phyloP scores from a whole-genome alignment of 2,797 vertebrate genomes.

The Champsocephalus gunnari region DNA sequence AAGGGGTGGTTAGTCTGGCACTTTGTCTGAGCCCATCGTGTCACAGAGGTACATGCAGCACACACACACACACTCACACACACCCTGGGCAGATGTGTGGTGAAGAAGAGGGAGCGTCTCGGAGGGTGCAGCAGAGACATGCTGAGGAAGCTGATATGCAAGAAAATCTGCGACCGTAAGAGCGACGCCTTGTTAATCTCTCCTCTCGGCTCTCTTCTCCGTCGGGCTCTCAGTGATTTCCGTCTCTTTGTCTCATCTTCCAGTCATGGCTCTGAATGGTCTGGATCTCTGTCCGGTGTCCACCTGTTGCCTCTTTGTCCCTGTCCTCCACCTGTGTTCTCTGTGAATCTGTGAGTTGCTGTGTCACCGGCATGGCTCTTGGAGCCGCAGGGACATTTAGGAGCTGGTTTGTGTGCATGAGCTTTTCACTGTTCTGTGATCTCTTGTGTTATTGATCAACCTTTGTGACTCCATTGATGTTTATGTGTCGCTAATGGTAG shows the following conservation, averaged over 20 bases:
- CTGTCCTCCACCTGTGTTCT: background rate
- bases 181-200: conserved; percentile 30
- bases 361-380: conserved; percentile 27
- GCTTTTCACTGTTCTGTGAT: background rate
- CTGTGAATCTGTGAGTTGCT: conserved; percentile 17
- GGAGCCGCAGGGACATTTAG: background rate
- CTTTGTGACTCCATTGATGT: background rate
- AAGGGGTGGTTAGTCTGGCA: conserved; percentile 48
- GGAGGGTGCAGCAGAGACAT: conserved; percentile 81
- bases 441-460: background rate
- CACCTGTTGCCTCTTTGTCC: conserved; percentile 45
- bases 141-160: conserved; percentile 89
- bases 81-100: conserved; percentile 34
- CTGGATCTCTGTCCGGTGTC: background rate
- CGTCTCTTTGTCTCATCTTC: background rate
- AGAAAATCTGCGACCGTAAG: conserved; percentile 88
- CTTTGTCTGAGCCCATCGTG: conserved; percentile 33
- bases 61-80: conserved; percentile 34
- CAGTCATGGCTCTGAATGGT: background rate
- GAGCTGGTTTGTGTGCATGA: background rate
- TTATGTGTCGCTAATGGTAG: background rate
- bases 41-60: conserved; percentile 20
- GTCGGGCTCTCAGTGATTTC: background rate
- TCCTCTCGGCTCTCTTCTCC: background rate
- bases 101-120: conserved; percentile 18